phyloP scores from a whole-genome alignment of 2,888 invertebrate genomes.

The Pseudococcus viburni region DNA sequence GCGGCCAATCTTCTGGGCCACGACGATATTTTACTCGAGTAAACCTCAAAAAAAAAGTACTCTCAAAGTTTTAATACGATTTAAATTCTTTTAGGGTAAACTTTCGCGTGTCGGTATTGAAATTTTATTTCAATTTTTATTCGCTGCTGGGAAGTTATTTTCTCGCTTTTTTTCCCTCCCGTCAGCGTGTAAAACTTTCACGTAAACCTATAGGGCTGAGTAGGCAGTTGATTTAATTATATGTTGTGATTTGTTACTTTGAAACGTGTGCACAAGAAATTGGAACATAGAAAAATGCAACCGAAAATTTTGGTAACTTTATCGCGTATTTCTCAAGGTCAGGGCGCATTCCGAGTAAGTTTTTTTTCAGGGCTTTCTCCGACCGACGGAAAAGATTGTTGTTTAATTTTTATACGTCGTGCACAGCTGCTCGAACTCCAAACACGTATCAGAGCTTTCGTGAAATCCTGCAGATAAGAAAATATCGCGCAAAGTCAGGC shows the following conservation, averaged over 20 bases:
- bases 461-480: background rate
- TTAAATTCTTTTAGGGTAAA: background rate
- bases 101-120: background rate
- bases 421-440: background rate
- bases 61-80: background rate
- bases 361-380: background rate
- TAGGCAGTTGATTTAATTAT: background rate
- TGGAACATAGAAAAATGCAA: background rate
- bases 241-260: background rate
- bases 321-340: background rate
- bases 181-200: background rate
- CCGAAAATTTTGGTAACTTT: background rate
- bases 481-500: too few relatives aligned
- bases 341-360: background rate
- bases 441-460: background rate
- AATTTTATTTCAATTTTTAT: constrained; percentile 37
- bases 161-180: background rate
- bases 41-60: background rate
- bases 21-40: background rate
- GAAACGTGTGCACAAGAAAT: background rate
- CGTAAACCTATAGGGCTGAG: background rate
- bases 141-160: constrained; percentile 1
- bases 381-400: background rate
- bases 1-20: background rate
- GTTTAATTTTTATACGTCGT: background rate